Evolutionary conservation across 2,888 invertebrate genomes (phyloP), one percentile per base, ranked within the genome.

Genomic region (Agriotes lineatus): DNA sequence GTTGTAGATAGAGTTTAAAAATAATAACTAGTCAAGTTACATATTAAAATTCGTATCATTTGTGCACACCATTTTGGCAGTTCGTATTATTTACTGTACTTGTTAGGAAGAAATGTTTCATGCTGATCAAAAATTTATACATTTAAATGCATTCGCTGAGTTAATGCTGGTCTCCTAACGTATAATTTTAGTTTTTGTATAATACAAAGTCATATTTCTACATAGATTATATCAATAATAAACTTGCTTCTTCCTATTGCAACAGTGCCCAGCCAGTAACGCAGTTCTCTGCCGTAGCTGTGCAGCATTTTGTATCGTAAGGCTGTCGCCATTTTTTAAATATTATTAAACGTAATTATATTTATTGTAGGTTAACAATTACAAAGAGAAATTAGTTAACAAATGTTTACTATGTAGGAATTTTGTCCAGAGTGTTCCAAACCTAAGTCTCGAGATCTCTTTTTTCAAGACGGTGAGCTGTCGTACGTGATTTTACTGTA

Each of bases 311-410:
- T 79, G 75, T 75, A 75, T 77, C 75, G 74, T 78, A 78, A 82
- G 81, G 82, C 81, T 79, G 77, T 80, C 71, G 81, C 81, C 80
- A 79, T 76, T 78, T 81, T 82, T 81, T 82, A 80, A 80, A 81
- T 77, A 80, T 76, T 73, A 72, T 76, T 73, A 72, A 75, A 75
- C 70, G 74, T 77, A 75, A 74, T 71, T 73, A 76, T 76, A 73
- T 73, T 71, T 74, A 74, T 65, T 71, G 67, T 67, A 67, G 67
- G 61, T 20, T 67, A 42, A 67, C 52, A 35, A 61, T 72, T 64
- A 58, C 67, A 69, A 63, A 69, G 56, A 60, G 35, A 59, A 61
- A 66, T 60, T 70, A 72, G 58, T 62, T 66, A 65, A 72, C 67
- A 69, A 72, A 71, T 67, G 64, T 59, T 66, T 50, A 61, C 16